A percentile compares a stretch with the other conserved stretches of the same genome.
These are phyloP conservation scores for Leptinotarsa texana DNA, from an alignment of 1,140 invertebrate species.

Conservation along the genomic window DNA sequence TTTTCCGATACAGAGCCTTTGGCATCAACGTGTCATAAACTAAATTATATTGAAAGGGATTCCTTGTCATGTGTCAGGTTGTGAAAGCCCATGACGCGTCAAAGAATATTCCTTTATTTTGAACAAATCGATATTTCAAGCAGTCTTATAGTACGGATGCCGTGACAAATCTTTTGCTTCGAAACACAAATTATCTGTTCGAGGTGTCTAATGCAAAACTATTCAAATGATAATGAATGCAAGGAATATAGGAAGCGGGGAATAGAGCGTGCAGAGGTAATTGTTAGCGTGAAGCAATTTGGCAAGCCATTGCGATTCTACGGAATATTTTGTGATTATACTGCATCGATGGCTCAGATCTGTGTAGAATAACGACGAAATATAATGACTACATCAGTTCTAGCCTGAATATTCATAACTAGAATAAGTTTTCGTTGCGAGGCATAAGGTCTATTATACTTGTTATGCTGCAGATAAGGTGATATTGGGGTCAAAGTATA, in stretches of 20 bases:
- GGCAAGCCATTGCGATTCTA: not conserved
- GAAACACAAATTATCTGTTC: conserved; percentile 6
- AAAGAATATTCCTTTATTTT: not conserved
- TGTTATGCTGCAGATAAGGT: too few species aligned
- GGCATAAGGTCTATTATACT: too few species aligned
- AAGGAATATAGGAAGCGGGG: not conserved
- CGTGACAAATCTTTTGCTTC: not conserved
- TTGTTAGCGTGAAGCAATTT: conserved; percentile 8
- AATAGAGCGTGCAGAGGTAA: not conserved
- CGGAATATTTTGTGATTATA: conserved; percentile 6
- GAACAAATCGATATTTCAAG: not conserved
- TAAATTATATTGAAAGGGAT: conserved; percentile 48
- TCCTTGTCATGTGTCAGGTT: conserved; percentile 45
- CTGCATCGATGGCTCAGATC: conserved; percentile 1
- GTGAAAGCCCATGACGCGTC: conserved; percentile 26
- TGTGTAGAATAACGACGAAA: not conserved
- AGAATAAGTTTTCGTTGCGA: too few species aligned
- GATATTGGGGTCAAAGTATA: too few species aligned
- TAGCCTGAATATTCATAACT: too few species aligned
- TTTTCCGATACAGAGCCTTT: conserved; percentile 30
- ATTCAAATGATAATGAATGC: conserved; percentile 1
- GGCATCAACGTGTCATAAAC: conserved; percentile 38
- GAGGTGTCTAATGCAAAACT: not conserved
- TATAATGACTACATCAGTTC: too few species aligned
- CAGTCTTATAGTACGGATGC: not conserved